Base-by-base conservation (phyloP, 1,140 invertebrate species). In the Tenebrio molitor region DNA sequence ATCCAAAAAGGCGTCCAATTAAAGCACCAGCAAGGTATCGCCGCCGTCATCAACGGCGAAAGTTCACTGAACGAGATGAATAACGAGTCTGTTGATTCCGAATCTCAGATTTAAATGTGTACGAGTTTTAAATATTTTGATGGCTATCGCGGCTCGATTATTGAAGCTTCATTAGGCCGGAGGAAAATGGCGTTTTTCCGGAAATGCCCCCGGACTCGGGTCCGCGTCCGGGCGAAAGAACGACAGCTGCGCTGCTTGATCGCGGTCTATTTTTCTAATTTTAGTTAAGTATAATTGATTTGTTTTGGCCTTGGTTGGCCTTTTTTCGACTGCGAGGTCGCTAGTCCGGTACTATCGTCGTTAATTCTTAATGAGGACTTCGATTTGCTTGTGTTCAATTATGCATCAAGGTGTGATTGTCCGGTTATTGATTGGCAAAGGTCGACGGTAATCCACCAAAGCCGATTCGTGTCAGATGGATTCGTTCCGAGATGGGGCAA, bases 61-160 rank as follows among this genome's bases (percentile, higher is more conserved):
- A 69, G 66, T 69, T 69, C 66, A 69, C 23, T 69, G 66, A 69
- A 69, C 66, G 41, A 69, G 46, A 69, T 69, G 66, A 69, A 69
- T 69, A 53, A 69, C 66, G 66, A 69, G 44, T 50, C 44, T 69
- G 66, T 65, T 65, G 62, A 65, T 65, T 65, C 62, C 62, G 62
- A 65, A 65, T 65, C 62, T 65, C 62, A 41, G 39, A 41, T 65
- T 65, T 65, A 69, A 46, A 34, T 50, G 33, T 69, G 17, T 69
- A 46, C 44, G 29, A 46, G 41, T 53, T 69, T 46, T 69, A 69
- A 69, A 69, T 69, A 69, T 69, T 69, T 69, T 46, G 66, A 69
- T 69, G 23, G 33, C 42, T 69, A 69, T 69, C 66, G 25, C 23
- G 23, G 19, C 19, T 25, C 21, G 50, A 19, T 58, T 58, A 58